These are phyloP conservation scores for Rhingia campestris DNA, from an alignment of 2,888 invertebrate species.

Conservation along the genomic window DNA sequence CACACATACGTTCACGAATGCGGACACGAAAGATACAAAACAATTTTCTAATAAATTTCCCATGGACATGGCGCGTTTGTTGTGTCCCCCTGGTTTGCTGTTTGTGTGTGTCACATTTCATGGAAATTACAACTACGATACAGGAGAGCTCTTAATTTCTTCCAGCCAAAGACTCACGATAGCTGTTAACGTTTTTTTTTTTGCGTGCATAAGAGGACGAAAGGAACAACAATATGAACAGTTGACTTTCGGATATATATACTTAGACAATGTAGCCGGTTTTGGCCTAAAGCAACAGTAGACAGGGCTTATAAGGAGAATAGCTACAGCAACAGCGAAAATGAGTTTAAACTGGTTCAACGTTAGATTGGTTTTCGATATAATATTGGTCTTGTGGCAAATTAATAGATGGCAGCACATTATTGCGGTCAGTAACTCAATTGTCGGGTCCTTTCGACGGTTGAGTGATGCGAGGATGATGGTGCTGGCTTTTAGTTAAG, in stretches of 20 bases:
- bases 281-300: slow-evolving; percentile 8
- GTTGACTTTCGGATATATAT: not conserved
- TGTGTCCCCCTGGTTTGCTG: not conserved
- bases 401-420: slow-evolving; percentile 56
- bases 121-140: slow-evolving; percentile 61
- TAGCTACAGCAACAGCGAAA: slow-evolving; percentile 2
- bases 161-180: slow-evolving; percentile 52
- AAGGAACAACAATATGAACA: not conserved
- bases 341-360: slow-evolving; percentile 57
- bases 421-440: slow-evolving; percentile 43
- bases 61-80: slow-evolving; percentile 53
- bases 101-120: slow-evolving; percentile 46
- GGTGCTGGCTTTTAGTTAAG: not conserved
- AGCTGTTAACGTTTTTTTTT: slow-evolving; percentile 51
- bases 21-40: slow-evolving; percentile 51
- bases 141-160: slow-evolving; percentile 68
- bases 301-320: slow-evolving; percentile 26
- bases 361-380: slow-evolving; percentile 56
- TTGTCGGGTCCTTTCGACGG: slow-evolving; percentile 34
- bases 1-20: slow-evolving; percentile 37
- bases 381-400: slow-evolving; percentile 34
- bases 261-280: slow-evolving; percentile 16
- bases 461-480: slow-evolving; percentile 32
- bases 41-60: slow-evolving; percentile 71
- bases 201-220: slow-evolving; percentile 1